These are phyloP conservation scores for Coelopa frigida DNA, from an alignment of 1,140 invertebrate genomes.

Conservation along the genomic window DNA sequence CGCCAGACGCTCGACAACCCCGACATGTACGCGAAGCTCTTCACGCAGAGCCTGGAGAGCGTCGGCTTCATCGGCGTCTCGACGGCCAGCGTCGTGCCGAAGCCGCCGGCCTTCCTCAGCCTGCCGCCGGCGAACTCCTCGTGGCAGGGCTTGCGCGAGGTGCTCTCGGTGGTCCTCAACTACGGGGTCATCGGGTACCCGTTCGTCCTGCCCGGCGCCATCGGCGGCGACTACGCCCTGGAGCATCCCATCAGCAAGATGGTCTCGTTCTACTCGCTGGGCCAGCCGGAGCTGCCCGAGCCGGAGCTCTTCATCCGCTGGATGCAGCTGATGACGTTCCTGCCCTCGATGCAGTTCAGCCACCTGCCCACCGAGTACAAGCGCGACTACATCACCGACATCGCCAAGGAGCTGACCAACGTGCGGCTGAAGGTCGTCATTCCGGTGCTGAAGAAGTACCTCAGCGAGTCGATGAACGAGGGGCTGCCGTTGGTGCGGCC, in stretches of 20 bases:
- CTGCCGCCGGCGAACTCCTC: slow-evolving; percentile 78
- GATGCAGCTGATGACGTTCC: slow-evolving; percentile 87
- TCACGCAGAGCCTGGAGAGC: slow-evolving; percentile 58
- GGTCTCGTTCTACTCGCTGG: slow-evolving; percentile 37
- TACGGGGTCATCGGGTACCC: slow-evolving; percentile 84
- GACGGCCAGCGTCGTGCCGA: slow-evolving; percentile 70
- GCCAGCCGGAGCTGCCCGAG: slow-evolving; percentile 55
- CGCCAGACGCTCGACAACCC: slow-evolving; percentile 65
- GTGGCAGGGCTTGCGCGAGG: slow-evolving; percentile 82
- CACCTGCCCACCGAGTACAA: slow-evolving; percentile 81
- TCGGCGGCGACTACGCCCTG: slow-evolving; percentile 68
- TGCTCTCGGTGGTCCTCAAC: slow-evolving; percentile 58
- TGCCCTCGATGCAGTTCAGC: slow-evolving; percentile 88
- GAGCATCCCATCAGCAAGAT: slow-evolving; percentile 32
- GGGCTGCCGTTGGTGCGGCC: slow-evolving; percentile 81
- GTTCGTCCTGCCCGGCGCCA: slow-evolving; percentile 85
- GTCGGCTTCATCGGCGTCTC: slow-evolving; percentile 74
- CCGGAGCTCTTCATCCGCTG: slow-evolving; percentile 87
- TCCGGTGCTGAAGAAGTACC: slow-evolving; percentile 66
- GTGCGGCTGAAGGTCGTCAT: slow-evolving; percentile 71
- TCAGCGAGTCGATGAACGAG: slow-evolving; percentile 64
- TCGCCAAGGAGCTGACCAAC: slow-evolving; percentile 65
- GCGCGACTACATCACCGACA: slow-evolving; percentile 63
- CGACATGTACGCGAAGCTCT: slow-evolving; percentile 70
- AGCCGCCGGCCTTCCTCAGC: slow-evolving; percentile 77